Conservation (phyloP, 2,797 vertebrate species). For the Clarias pachynema region DNA sequence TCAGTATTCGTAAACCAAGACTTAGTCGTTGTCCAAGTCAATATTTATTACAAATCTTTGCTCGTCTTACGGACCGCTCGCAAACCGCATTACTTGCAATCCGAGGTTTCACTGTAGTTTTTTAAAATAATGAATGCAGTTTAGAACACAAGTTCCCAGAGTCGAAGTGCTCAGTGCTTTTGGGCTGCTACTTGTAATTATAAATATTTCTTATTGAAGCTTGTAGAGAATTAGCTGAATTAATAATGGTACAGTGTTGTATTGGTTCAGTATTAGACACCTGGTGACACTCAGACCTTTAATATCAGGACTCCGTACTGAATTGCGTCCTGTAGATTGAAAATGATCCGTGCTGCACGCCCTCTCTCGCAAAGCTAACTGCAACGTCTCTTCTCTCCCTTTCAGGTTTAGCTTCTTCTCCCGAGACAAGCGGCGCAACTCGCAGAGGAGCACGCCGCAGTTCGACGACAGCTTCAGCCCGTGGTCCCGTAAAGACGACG, state of each 20-base stretch:
- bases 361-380: not conserved
- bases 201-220: not conserved
- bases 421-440: conserved; percentile 86
- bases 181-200: not conserved
- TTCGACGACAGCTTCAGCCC: conserved; percentile 77
- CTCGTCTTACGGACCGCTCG: too few species aligned
- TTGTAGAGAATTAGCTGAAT: not conserved
- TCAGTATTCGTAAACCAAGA: too few species aligned
- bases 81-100: too few species aligned
- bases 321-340: not conserved
- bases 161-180: not conserved
- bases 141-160: not conserved
- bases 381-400: conserved; percentile 30
- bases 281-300: not conserved
- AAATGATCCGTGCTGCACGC: not conserved
- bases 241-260: not conserved
- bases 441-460: conserved; percentile 72
- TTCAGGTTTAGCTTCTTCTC: conserved; percentile 98
- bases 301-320: not conserved
- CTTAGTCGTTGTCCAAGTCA: too few species aligned
- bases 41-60: too few species aligned
- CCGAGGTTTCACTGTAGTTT: too few species aligned
- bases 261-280: not conserved
- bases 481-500: conserved; percentile 83
- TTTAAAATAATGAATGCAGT: not conserved